phyloP scores from a whole-genome alignment of 2,888 invertebrate species.

The Itoplectis maculator region DNA sequence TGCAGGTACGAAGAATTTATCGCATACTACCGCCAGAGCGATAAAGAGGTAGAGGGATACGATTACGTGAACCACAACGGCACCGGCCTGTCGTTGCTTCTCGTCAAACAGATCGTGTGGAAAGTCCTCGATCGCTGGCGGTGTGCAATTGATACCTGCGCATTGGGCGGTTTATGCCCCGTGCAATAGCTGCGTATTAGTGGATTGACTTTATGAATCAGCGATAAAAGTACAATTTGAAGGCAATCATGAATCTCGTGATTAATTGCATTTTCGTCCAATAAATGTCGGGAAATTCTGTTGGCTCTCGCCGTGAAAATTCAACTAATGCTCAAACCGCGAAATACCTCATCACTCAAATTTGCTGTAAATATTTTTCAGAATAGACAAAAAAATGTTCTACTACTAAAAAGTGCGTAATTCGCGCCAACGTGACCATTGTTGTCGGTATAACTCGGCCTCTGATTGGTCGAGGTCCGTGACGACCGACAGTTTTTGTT shows the following conservation, averaged over 20 bases:
- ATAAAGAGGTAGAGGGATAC: conserved; percentile 88
- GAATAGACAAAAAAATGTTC: too few relatives aligned
- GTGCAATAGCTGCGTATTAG: neutral
- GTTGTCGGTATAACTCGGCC: too few relatives aligned
- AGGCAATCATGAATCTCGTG: neutral
- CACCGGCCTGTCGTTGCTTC: conserved; percentile 86
- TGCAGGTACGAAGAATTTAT: conserved; percentile 89
- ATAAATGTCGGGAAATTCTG: too few relatives aligned
- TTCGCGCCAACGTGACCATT: too few relatives aligned
- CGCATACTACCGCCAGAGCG: conserved; percentile 88
- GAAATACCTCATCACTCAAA: too few relatives aligned
- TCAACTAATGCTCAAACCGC: too few relatives aligned
- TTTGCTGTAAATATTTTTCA: too few relatives aligned
- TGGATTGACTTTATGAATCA: neutral
- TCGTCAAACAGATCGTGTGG: conserved; percentile 87
- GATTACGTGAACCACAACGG: conserved; percentile 87
- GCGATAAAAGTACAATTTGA: neutral
- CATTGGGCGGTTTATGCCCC: conserved; percentile 13
- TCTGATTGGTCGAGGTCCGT: too few relatives aligned
- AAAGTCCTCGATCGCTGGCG: conserved; percentile 88
- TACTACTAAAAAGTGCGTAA: too few relatives aligned
- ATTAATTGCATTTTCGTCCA: neutral
- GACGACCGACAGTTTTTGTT: too few relatives aligned
- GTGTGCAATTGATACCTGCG: conserved; percentile 85
- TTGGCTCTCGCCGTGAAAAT: too few relatives aligned